These are phyloP conservation scores for Brachyrhaphis roseni DNA, from an alignment of 2,797 vertebrate species.

Conservation along the genomic window DNA sequence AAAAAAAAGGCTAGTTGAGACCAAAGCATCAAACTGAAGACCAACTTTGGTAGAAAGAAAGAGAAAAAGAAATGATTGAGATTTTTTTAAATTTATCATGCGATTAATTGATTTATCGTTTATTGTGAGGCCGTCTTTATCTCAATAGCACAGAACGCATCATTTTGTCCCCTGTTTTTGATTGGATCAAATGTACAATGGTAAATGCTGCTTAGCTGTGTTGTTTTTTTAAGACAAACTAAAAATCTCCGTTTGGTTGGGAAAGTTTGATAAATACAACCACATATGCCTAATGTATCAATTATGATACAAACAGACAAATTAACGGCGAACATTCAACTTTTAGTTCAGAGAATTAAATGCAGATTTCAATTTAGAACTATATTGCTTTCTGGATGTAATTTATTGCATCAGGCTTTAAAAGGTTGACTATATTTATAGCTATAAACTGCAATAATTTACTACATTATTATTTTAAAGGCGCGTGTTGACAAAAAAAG, in stretches of 20 bases:
- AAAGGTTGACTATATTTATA: conserved; percentile 5
- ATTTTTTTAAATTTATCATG: too few species aligned
- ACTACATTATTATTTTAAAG: not conserved
- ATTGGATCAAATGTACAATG: not conserved
- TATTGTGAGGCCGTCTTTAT: too few species aligned
- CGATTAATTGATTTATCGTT: too few species aligned
- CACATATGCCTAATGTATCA: not conserved
- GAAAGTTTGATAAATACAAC: not conserved
- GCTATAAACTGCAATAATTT: conserved; percentile 2
- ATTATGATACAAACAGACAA: not conserved
- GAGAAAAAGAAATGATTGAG: too few species aligned
- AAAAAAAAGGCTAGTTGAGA: too few species aligned
- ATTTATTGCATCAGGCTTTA: not conserved
- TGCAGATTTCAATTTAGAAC: not conserved
- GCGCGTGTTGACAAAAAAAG: not conserved
- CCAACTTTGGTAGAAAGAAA: too few species aligned
- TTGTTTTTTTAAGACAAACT: not conserved
- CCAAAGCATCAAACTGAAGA: too few species aligned
- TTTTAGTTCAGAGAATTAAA: not conserved
- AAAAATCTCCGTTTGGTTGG: not conserved
- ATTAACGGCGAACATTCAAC: not conserved
- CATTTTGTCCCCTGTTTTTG: not conserved
- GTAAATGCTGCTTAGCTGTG: not conserved
- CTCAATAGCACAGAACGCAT: not conserved
- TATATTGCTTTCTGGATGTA: not conserved